Conservation (phyloP, 92 coral and sea anemone genomes). For the Palythoa caribaeorum region DNA sequence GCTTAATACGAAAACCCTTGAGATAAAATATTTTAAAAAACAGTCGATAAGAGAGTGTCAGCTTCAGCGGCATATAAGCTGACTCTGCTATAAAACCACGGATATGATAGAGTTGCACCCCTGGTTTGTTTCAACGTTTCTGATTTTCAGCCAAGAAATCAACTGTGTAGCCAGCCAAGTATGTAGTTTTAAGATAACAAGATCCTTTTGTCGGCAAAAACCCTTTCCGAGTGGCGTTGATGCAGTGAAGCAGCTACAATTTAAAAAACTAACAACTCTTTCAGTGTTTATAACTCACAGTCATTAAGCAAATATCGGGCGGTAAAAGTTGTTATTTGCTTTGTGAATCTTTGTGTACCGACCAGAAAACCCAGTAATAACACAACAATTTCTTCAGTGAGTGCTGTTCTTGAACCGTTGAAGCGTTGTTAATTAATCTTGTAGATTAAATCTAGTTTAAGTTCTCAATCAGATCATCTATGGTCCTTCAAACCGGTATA, state of each 20-base stretch:
- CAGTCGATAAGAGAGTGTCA: neutral
- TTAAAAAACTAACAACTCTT: neutral
- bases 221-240: neutral
- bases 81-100: neutral
- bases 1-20: neutral
- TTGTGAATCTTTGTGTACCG: neutral
- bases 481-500: no score
- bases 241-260: neutral
- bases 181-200: neutral
- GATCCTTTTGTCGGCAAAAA: neutral
- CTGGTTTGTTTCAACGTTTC: neutral
- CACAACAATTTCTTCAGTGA: neutral
- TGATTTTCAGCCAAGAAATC: neutral
- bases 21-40: neutral
- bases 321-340: neutral
- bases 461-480: neutral
- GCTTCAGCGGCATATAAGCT: neutral
- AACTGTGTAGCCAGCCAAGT: no score
- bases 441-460: neutral
- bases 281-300: neutral
- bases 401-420: neutral
- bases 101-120: neutral
- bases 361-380: neutral
- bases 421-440: constrained; percentile 13
- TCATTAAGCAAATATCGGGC: neutral